These are phyloP conservation scores for Philereme transversata DNA, from an alignment of 2,888 invertebrate genomes.

Conservation along the genomic window DNA sequence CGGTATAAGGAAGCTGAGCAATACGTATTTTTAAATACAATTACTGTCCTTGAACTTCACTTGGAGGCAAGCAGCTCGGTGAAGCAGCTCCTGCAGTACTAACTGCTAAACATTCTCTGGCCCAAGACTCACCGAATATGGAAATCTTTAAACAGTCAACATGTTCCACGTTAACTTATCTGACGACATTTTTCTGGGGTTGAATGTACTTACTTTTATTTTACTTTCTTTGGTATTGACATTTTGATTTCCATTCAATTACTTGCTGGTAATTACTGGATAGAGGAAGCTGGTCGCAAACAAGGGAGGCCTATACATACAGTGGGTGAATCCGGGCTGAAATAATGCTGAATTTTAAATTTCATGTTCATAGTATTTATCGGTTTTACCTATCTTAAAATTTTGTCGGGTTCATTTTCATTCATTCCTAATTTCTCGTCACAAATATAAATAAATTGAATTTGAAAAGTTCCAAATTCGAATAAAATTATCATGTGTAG, in stretches of 20 bases:
- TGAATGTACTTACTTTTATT: conserved; percentile 28
- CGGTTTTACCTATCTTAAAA: too few relatives aligned
- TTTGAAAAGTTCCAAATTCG: too few relatives aligned
- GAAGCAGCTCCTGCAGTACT: conserved; percentile 21
- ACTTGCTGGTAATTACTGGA: conserved; percentile 4
- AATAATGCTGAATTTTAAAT: neutral
- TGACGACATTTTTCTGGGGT: conserved; percentile 36
- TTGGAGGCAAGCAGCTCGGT: conserved; percentile 59
- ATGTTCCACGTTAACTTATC: conserved; percentile 42
- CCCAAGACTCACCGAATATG: conserved; percentile 57
- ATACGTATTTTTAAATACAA: conserved; percentile 63
- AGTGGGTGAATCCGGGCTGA: too few relatives aligned
- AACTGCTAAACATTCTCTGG: conserved; percentile 34
- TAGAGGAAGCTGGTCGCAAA: too few relatives aligned
- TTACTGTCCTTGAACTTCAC: conserved; percentile 74
- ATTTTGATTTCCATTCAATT: conserved; percentile 27
- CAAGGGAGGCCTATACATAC: neutral
- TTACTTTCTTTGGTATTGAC: conserved; percentile 31
- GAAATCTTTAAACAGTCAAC: conserved; percentile 52
- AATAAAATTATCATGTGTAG: too few relatives aligned
- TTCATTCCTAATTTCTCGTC: too few relatives aligned
- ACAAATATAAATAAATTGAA: too few relatives aligned
- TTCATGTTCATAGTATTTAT: conserved; percentile 10
- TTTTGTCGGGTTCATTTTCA: too few relatives aligned
- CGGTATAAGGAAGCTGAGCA: conserved; percentile 67